Evolutionary conservation across 2,797 vertebrate species (phyloP).

Genomic region (Eleutherodactylus coqui): DNA sequence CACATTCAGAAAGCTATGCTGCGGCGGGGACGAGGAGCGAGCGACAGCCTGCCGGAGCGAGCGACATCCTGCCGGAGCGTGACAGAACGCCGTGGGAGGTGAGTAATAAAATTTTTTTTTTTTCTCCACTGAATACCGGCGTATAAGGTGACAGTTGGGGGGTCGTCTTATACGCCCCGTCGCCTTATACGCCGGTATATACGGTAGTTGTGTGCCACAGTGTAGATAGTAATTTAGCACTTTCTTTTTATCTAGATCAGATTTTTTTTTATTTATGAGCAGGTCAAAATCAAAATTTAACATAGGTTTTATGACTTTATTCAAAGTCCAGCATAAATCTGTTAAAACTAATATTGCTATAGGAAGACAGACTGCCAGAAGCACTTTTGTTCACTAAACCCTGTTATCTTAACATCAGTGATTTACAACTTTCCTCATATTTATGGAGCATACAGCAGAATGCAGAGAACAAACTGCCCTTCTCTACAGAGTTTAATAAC

Average conservation of each 20-base stretch:
- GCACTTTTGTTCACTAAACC: background rate
- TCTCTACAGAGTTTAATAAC: conserved; percentile 3
- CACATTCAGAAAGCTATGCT: no score
- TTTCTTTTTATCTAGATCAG: conserved; percentile 1
- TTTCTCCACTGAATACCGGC: no score
- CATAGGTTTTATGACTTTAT: conserved; percentile 11
- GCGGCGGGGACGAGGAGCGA: no score
- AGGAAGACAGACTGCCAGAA: background rate
- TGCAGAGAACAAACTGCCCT: background rate
- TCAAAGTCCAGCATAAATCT: background rate
- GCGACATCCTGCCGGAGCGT: no score
- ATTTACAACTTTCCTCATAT: conserved; percentile 1
- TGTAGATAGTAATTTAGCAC: background rate
- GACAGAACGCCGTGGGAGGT: no score
- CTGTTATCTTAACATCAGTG: conserved; percentile 1
- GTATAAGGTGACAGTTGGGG: no score
- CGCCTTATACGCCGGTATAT: no score
- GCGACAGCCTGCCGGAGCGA: no score
- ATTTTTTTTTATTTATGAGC: background rate
- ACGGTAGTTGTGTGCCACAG: background rate
- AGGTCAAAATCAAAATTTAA: conserved; percentile 4
- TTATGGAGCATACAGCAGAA: background rate
- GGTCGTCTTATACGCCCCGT: no score
- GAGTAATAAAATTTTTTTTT: no score
- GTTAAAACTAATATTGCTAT: background rate